Evolutionary conservation across 1,140 invertebrate genomes (phyloP).

Genomic region (Tetragnatha versicolor): DNA sequence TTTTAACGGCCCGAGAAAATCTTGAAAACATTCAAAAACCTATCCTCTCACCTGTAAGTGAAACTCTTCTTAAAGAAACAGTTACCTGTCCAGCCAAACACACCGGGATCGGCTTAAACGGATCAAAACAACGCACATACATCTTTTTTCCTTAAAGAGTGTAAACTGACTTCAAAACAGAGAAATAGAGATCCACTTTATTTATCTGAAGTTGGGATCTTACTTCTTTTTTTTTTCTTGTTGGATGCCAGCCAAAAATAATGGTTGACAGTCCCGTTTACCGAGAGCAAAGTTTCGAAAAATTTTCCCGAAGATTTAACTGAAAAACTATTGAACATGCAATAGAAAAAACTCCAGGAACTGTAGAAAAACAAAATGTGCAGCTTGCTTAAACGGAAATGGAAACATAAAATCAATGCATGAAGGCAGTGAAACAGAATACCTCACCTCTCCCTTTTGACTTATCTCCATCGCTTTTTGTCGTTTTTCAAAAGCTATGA

Average conservation of each 20-base stretch:
- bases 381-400: not conserved
- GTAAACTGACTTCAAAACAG: conserved; percentile 9
- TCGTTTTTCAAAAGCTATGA: too few species aligned
- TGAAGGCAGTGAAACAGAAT: not conserved
- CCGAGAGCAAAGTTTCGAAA: not conserved
- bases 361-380: not conserved
- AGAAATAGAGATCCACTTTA: too few species aligned
- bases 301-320: not conserved
- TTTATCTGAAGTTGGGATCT: not conserved
- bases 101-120: not conserved
- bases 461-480: not conserved
- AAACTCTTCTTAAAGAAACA: too few species aligned
- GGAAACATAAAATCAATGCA: not conserved
- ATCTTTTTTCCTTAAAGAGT: not conserved
- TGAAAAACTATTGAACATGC: not conserved
- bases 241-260: not conserved
- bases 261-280: not conserved
- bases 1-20: too few species aligned
- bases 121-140: not conserved
- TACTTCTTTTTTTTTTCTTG: not conserved
- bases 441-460: not conserved
- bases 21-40: too few species aligned
- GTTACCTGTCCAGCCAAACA: not conserved
- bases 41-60: too few species aligned
- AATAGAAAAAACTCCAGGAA: not conserved